phyloP scores from a whole-genome alignment of 2,113 vertebrate genomes.

The Xenus cinereus region DNA sequence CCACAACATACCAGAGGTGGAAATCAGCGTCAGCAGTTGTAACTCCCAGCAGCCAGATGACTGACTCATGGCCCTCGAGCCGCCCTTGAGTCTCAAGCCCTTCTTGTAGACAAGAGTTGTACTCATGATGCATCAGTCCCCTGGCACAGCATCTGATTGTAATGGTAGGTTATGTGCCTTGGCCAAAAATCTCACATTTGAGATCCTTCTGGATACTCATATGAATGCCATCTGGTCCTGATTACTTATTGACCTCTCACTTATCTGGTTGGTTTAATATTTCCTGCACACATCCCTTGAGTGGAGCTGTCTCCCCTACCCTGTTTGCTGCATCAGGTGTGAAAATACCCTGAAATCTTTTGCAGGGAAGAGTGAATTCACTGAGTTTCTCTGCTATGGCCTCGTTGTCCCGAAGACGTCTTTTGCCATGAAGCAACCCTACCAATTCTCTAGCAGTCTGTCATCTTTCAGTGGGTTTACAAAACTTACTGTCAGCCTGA shows the following conservation, averaged over 20 bases:
- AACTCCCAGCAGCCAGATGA: background rate
- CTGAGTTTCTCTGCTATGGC: background rate
- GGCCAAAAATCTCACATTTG: background rate
- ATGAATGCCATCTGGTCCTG: background rate
- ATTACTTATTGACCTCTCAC: background rate
- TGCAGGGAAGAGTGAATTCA: background rate
- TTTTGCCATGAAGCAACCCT: background rate
- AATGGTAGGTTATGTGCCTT: background rate
- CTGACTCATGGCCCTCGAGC: rapidly evolving
- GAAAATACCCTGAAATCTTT: background rate
- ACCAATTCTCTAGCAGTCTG: background rate
- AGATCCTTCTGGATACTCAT: background rate
- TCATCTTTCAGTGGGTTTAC: background rate
- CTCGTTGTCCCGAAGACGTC: background rate
- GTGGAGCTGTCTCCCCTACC: background rate
- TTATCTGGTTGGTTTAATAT: background rate
- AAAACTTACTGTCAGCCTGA: background rate
- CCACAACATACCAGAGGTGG: background rate
- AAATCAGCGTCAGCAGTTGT: rapidly evolving
- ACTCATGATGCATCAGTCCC: background rate
- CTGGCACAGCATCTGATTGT: background rate
- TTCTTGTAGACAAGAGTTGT: background rate
- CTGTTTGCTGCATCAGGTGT: background rate
- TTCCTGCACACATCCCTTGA: background rate
- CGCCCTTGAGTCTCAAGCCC: background rate